phyloP scores from a whole-genome alignment of 2,888 invertebrate genomes.

The Nezara viridula region DNA sequence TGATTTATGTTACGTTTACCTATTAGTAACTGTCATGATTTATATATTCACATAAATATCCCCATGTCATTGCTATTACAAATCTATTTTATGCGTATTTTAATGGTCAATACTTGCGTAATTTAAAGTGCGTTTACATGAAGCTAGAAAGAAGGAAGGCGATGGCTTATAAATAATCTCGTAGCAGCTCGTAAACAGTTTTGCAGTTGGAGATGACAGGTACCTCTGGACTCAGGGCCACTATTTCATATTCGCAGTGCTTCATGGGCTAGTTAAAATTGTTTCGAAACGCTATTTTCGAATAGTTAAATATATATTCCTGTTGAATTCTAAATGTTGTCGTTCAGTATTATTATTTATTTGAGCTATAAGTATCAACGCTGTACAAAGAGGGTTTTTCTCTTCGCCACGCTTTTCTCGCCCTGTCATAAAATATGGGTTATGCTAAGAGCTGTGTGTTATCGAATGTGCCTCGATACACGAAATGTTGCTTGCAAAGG shows the following conservation, averaged over 20 bases:
- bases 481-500: too few species aligned
- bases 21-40: not conserved
- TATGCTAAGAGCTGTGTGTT: not conserved
- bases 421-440: not conserved
- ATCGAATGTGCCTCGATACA: too few species aligned
- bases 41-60: not conserved
- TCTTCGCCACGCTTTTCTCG: not conserved
- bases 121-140: not conserved
- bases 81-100: not conserved
- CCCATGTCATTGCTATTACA: not conserved
- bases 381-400: not conserved
- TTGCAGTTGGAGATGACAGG: not conserved
- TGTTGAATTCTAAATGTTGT: not conserved
- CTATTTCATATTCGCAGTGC: not conserved
- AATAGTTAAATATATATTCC: not conserved
- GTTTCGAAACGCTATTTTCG: not conserved
- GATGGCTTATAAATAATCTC: not conserved
- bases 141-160: not conserved
- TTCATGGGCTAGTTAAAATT: not conserved
- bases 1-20: not conserved
- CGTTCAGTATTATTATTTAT: not conserved
- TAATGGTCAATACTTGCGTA: not conserved
- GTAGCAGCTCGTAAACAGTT: constrained; percentile 8
- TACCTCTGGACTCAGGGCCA: not conserved
- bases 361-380: not conserved